Percentiles rank a stretch among this genome's conserved stretches.
These are phyloP conservation scores for Cydia amplana DNA, from an alignment of 1,140 invertebrate species.

Conservation along the genomic window DNA sequence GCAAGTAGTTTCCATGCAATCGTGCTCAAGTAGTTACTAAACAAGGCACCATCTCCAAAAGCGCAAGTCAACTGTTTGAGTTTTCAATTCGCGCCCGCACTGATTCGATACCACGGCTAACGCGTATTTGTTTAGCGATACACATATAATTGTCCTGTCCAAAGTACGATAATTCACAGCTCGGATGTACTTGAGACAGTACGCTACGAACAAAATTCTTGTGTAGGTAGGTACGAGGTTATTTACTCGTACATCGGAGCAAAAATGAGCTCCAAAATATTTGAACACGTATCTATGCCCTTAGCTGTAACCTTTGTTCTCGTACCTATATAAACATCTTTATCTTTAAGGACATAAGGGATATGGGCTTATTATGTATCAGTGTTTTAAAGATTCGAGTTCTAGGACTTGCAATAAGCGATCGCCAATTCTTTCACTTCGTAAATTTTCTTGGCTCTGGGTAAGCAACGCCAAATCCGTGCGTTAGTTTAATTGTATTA, in stretches of 20 bases:
- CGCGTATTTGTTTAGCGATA: constrained; percentile 68
- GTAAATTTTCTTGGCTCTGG: too few relatives aligned
- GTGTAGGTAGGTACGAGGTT: background rate
- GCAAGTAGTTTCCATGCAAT: background rate
- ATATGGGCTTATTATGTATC: background rate
- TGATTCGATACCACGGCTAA: constrained; percentile 63
- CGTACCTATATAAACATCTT: background rate
- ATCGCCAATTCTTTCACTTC: too few relatives aligned
- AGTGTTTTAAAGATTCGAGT: background rate
- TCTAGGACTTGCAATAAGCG: too few relatives aligned
- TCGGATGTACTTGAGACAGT: constrained; percentile 19
- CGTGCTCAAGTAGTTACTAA: constrained; percentile 33
- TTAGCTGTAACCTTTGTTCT: background rate
- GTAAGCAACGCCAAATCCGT: too few relatives aligned
- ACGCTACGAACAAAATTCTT: background rate
- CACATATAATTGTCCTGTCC: constrained; percentile 59
- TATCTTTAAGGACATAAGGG: background rate
- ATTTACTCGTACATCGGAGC: background rate
- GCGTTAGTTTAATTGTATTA: too few relatives aligned
- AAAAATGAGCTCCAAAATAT: background rate
- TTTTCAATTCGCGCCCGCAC: constrained; percentile 62
- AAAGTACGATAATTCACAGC: constrained; percentile 35
- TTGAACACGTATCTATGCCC: background rate
- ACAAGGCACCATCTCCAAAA: constrained; percentile 53
- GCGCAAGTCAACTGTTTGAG: constrained; percentile 61